Evolutionary conservation across 2,888 invertebrate species (phyloP).

Genomic region (Nebria brevicollis): DNA sequence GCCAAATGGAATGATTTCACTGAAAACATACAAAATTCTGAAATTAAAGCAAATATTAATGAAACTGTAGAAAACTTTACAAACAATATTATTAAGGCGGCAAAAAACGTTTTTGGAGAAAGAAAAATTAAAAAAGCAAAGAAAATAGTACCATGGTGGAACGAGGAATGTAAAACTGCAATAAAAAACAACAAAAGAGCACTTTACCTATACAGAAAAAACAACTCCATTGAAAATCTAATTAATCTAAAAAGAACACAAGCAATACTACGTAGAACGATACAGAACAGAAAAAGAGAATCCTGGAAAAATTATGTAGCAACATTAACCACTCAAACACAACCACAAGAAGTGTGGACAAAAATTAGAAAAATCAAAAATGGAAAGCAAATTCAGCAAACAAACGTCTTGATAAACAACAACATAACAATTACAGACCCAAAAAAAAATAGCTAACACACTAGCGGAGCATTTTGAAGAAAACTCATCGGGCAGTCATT

Average conservation of each 20-base stretch:
- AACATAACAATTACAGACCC: background rate
- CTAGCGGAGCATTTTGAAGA: conserved; percentile 11
- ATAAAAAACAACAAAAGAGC: conserved; percentile 47
- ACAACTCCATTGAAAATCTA: conserved; percentile 44
- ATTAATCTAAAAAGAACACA: conserved; percentile 47
- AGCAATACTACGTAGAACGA: conserved; percentile 45
- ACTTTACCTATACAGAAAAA: conserved; percentile 43
- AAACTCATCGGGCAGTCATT: conserved; percentile 21
- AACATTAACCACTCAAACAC: conserved; percentile 32
- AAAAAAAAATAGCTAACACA: conserved; percentile 22
- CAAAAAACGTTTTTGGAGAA: background rate
- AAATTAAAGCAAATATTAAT: background rate
- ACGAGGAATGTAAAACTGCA: conserved; percentile 47
- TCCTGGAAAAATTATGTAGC: conserved; percentile 43
- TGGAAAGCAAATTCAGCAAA: too few species aligned
- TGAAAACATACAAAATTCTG: background rate
- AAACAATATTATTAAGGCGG: conserved; percentile 7
- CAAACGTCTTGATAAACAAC: conserved; percentile 7
- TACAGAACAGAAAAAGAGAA: conserved; percentile 46
- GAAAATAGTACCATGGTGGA: conserved; percentile 49
- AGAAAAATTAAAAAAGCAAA: conserved; percentile 14
- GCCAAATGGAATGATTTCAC: conserved; percentile 10
- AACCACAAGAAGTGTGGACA: conserved; percentile 30
- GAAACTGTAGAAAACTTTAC: conserved; percentile 11
- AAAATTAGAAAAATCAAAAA: background rate